Evolutionary conservation across 2,113 vertebrate genomes (phyloP).

Genomic region (Xenopus borealis): DNA sequence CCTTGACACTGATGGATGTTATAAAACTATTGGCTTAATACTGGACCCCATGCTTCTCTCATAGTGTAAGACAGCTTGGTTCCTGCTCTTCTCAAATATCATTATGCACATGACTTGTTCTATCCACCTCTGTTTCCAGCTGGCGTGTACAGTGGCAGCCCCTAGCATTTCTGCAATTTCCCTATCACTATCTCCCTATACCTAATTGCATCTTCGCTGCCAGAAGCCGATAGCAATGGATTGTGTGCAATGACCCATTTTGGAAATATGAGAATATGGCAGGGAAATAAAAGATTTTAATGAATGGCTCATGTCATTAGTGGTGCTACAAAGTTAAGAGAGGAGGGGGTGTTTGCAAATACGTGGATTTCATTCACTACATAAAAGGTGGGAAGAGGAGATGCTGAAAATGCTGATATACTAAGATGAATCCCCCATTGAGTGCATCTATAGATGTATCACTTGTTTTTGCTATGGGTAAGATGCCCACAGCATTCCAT

Average conservation of each 20-base stretch:
- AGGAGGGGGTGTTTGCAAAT: not conserved
- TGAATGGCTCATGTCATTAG: not conserved
- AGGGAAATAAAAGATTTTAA: not conserved
- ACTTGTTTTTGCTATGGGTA: no score
- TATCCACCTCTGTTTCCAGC: not conserved
- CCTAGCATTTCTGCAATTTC: not conserved
- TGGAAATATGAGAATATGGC: conserved; percentile 10
- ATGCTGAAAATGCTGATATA: no score
- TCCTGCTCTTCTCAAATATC: not conserved
- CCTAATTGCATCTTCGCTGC: not conserved
- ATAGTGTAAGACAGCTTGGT: not conserved
- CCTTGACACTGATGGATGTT: no score
- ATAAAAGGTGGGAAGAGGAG: no score
- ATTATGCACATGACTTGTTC: not conserved
- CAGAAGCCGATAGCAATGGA: conserved; percentile 23
- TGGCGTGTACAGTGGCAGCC: not conserved
- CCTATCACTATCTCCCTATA: not conserved
- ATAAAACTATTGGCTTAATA: no score
- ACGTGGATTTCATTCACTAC: no score
- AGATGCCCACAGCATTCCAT: no score
- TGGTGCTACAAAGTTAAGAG: not conserved
- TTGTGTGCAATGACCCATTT: not conserved
- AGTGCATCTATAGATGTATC: no score
- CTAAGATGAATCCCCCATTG: no score
- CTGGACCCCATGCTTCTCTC: no score